Evolutionary conservation across 1,140 invertebrate genomes (phyloP).

Genomic region (Elymnias hypermnestra): DNA sequence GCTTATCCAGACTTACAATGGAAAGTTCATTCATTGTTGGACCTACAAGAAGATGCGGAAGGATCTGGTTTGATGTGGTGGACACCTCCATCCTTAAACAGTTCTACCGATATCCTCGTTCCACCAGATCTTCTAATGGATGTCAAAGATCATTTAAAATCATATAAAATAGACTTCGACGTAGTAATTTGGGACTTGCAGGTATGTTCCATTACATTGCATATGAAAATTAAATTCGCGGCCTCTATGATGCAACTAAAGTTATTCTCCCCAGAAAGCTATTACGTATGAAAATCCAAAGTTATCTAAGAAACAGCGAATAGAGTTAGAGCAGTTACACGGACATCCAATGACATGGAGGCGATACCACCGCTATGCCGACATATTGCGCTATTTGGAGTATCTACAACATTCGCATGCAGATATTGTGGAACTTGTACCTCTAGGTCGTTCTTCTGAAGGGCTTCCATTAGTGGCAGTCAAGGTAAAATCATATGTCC

Average conservation of each 20-base stretch:
- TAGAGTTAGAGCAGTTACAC: slow-evolving; percentile 72
- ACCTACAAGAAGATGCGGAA: slow-evolving; percentile 65
- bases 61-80: slow-evolving; percentile 74
- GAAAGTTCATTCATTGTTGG: slow-evolving; percentile 60
- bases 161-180: slow-evolving; percentile 80
- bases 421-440: slow-evolving; percentile 79
- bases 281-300: slow-evolving; percentile 81
- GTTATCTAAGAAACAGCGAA: slow-evolving; percentile 77
- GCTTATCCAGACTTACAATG: slow-evolving; percentile 53
- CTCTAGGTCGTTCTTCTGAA: slow-evolving; percentile 84
- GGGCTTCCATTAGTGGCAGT: slow-evolving; percentile 82
- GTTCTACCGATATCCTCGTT: slow-evolving; percentile 83
- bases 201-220: no score
- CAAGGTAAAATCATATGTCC: slow-evolving; percentile 69
- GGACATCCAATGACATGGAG: slow-evolving; percentile 85
- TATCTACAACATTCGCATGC: slow-evolving; percentile 81
- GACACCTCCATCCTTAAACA: slow-evolving; percentile 73
- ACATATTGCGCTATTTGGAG: slow-evolving; percentile 81
- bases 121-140: slow-evolving; percentile 80
- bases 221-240: no score
- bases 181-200: slow-evolving; percentile 85
- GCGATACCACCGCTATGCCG: slow-evolving; percentile 81
- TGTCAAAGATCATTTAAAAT: slow-evolving; percentile 80
- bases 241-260: background rate
- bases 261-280: slow-evolving; percentile 73